Percentiles rank a stretch among this genome's conserved stretches.
Conservation (phyloP, 2,888 invertebrate genomes). For the Drosophila formosana region DNA sequence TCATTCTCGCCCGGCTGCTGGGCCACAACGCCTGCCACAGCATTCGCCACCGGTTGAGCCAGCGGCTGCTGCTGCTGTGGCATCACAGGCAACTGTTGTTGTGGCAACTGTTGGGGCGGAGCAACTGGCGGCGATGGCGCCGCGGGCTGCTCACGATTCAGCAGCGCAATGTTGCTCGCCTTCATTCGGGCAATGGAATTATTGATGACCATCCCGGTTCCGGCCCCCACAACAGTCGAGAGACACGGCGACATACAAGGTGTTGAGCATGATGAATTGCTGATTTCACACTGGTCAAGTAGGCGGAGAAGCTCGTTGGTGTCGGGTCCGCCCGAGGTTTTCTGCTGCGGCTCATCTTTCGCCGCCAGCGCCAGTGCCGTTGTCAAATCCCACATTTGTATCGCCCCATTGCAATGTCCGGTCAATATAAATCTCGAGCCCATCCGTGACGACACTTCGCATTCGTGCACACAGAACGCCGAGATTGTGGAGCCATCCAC, state of each 20-base stretch:
- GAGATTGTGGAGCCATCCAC: constrained; percentile 97
- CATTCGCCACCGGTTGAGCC: constrained; percentile 29
- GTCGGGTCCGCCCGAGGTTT: constrained; percentile 93
- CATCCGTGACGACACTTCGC: constrained; percentile 97
- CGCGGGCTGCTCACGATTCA: constrained; percentile 84
- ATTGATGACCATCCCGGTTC: constrained; percentile 81
- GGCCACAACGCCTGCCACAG: constrained; percentile 28
- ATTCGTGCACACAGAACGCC: constrained; percentile 98
- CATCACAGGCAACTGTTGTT: background rate
- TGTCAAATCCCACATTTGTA: constrained; percentile 99
- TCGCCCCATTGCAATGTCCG: constrained; percentile 95
- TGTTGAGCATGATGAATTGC: constrained; percentile 91
- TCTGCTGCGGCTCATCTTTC: constrained; percentile 91
- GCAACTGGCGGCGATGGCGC: constrained; percentile 36
- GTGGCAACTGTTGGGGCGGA: constrained; percentile 20
- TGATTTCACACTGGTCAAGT: constrained; percentile 97
- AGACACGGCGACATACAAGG: constrained; percentile 91
- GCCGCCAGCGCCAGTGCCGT: constrained; percentile 93
- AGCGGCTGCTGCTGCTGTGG: constrained; percentile 32
- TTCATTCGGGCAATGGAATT: constrained; percentile 86
- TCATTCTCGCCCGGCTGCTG: constrained; percentile 64
- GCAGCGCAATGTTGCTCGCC: constrained; percentile 88
- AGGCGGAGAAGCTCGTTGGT: constrained; percentile 95
- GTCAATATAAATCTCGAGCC: constrained; percentile 96
- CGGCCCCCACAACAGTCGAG: constrained; percentile 85